A percentile compares a stretch with the other conserved stretches of the same genome.
Conservation (phyloP, 1,140 invertebrate genomes). For the Saccostrea glomerata region DNA sequence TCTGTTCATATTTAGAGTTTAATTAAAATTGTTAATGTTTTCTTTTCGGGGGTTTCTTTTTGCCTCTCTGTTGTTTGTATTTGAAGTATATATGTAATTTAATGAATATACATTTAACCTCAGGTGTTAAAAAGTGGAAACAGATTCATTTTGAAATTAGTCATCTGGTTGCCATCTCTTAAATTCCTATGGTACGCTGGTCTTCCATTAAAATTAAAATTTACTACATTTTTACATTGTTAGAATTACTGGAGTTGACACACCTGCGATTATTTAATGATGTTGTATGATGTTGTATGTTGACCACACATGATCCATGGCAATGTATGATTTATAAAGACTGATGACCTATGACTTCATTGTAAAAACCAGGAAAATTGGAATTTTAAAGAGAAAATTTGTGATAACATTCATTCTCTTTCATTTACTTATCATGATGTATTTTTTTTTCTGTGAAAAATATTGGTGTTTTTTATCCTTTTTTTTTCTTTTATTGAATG, state of each 20-base stretch:
- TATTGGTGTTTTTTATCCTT: neutral
- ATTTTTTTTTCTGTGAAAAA: neutral
- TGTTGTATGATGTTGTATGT: neutral
- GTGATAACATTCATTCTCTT: neutral
- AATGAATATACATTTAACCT: neutral
- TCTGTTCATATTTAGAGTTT: too few relatives aligned
- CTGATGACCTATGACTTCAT: neutral
- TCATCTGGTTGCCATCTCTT: slow-evolving; percentile 6
- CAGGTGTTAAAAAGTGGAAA: slow-evolving; percentile 22
- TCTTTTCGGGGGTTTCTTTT: neutral
- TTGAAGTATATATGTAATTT: neutral
- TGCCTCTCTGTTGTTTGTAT: neutral
- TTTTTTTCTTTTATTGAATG: neutral
- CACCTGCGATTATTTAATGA: neutral
- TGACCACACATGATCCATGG: slow-evolving; percentile 9
- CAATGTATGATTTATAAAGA: neutral
- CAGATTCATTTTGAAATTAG: slow-evolving; percentile 21
- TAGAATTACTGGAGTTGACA: neutral
- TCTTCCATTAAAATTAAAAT: neutral
- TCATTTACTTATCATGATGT: neutral
- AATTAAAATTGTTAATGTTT: neutral
- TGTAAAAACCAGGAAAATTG: neutral
- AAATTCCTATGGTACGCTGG: slow-evolving; percentile 5
- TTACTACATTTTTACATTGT: neutral
- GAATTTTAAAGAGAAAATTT: neutral